These are phyloP conservation scores for Malurus cyaneus DNA, from an alignment of 2,113 vertebrate genomes.

Conservation along the genomic window DNA sequence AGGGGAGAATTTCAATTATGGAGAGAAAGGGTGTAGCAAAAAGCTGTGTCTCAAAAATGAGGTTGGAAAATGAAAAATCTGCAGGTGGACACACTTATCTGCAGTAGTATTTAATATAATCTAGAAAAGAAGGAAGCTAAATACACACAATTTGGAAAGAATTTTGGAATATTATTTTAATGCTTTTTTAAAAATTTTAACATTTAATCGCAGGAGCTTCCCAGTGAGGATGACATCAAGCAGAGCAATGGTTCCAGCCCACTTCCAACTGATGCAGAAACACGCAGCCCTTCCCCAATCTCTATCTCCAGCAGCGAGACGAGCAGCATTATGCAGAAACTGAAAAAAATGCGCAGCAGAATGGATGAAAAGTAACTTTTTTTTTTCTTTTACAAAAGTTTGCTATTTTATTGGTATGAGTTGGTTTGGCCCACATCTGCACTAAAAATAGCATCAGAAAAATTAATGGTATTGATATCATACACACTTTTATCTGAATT, in stretches of 20 bases:
- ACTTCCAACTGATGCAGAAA: conserved; percentile 77
- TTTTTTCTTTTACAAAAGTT: background rate
- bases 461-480: background rate
- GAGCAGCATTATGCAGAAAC: conserved; percentile 98
- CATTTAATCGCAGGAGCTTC: conserved; percentile 76
- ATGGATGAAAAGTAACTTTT: conserved; percentile 96
- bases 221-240: conserved; percentile 75
- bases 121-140: background rate
- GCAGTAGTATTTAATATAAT: background rate
- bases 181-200: background rate
- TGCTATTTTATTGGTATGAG: background rate
- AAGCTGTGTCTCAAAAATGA: background rate
- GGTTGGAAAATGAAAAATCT: background rate
- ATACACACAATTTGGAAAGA: background rate
- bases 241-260: conserved; percentile 70
- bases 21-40: background rate
- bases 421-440: background rate
- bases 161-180: background rate
- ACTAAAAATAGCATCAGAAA: background rate
- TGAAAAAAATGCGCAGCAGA: conserved; percentile 96
- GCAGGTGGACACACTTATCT: background rate
- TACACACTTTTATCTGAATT: background rate
- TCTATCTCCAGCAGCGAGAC: conserved; percentile 95
- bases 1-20: background rate
- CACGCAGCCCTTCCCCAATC: conserved; percentile 86